Evolutionary conservation across 2,888 invertebrate genomes (phyloP).

Genomic region (Mimumesa dahlbomi): DNA sequence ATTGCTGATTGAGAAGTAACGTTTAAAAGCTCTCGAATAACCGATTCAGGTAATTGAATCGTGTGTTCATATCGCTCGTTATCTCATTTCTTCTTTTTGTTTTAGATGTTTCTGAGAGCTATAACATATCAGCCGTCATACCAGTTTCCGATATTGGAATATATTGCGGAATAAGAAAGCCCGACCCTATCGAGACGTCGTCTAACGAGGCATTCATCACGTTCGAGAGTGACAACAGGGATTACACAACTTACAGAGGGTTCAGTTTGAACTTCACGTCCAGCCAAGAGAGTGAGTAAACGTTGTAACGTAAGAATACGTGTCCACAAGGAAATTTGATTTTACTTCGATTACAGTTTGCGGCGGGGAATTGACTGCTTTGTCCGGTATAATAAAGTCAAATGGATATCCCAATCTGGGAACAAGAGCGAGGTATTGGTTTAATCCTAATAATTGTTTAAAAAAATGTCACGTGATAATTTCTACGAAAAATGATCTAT

Average conservation of each 20-base stretch:
- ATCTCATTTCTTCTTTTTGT: not conserved
- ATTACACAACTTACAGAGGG: conserved; percentile 79
- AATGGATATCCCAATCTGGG: conserved; percentile 86
- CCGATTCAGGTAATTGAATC: conserved; percentile 43
- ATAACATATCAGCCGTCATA: no score
- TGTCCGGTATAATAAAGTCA: conserved; percentile 86
- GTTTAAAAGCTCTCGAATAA: no score
- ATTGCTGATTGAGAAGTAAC: no score
- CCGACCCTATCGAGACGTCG: conserved; percentile 79
- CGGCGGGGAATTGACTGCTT: conserved; percentile 84
- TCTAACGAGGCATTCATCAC: conserved; percentile 82
- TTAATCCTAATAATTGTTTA: no score
- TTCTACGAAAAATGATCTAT: no score
- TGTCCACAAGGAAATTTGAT: conserved; percentile 1
- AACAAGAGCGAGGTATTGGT: conserved; percentile 56
- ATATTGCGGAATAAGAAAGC: conserved; percentile 80
- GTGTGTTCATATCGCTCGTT: not conserved
- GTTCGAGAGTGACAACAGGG: conserved; percentile 81
- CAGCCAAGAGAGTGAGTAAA: conserved; percentile 78
- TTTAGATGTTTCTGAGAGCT: not conserved
- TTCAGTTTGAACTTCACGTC: conserved; percentile 85
- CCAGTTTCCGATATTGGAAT: conserved; percentile 66
- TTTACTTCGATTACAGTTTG: conserved; percentile 82
- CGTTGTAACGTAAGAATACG: not conserved
- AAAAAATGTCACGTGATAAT: no score